Evolutionary conservation across 2,888 invertebrate genomes (phyloP), one percentile per base, ranked within the genome.

Genomic region (Mythimna lalbum): DNA sequence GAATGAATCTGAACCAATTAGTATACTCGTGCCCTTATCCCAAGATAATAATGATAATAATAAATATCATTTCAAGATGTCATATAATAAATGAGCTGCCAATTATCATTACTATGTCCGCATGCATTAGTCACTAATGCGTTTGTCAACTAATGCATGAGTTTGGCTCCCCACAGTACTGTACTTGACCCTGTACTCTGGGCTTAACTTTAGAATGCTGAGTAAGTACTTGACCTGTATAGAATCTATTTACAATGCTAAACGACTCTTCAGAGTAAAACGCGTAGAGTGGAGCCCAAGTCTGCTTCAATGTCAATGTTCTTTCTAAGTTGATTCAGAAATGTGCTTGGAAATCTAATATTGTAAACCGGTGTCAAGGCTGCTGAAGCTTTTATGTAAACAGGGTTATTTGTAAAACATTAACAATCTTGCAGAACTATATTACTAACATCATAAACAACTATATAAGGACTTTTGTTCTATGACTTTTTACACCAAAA

Each of bases 181-280:
- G 76, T 61, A 81, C 84, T 81, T 83, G 84, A 84, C 83, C 80
- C 69, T 71, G 65, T 75, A 77, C 62, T 59, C 61, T 23, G 31
- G 23, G 50, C 69, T 71, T 63, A 73, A 75, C 56, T 73, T 74
- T 72, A 75, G 73, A 77, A 73, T 68, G 56, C 68, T 72, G 63
- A 69, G 65, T 49, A 68, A 70, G 69, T 68, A 72, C 83, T 81
- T 80, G 82, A 83, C 77, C 75, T 71, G 61, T 73, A 71, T 83
- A 63, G 36, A 73, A 77, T 81, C 53, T 77, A 81, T 84, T 83
- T 69, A 69, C 72, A 72, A 65, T 80, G 69, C 69, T 56, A 66
- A 70, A 62, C 69, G 66, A 77, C 78, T 65, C 73, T 76, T 69
- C 66, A 69, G 52, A 23, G 47, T 60, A 63, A 68, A 61, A 67